These are phyloP conservation scores for Xestia ashworthii DNA, from an alignment of 2,888 invertebrate genomes.

Conservation along the genomic window DNA sequence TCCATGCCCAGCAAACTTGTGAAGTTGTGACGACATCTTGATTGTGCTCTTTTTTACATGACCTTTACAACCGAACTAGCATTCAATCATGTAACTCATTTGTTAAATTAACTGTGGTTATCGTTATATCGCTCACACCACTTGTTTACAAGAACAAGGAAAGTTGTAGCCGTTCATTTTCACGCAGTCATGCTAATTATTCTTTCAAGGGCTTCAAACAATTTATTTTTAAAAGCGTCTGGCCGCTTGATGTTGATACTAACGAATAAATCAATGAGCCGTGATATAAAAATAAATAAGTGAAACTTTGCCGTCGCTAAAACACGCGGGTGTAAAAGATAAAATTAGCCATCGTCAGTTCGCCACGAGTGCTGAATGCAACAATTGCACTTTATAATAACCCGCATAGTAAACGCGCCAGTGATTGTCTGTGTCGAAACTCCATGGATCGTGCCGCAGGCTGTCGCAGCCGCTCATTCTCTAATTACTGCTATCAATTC, in stretches of 20 bases:
- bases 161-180: conserved; percentile 56
- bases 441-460: conserved; percentile 69
- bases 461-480: conserved; percentile 79
- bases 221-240: conserved; percentile 33
- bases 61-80: conserved; percentile 49
- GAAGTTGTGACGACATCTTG: conserved; percentile 63
- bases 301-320: conserved; percentile 47
- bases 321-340: conserved; percentile 64
- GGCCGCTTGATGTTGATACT: conserved; percentile 26
- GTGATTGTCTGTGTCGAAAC: conserved; percentile 81
- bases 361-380: conserved; percentile 79
- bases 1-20: conserved; percentile 63
- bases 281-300: conserved; percentile 51
- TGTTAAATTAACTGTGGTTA: conserved; percentile 62
- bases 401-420: conserved; percentile 85
- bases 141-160: conserved; percentile 60
- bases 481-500: conserved; percentile 83
- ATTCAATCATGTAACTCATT: conserved; percentile 56
- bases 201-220: conserved; percentile 45
- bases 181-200: conserved; percentile 52
- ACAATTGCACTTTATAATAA: conserved; percentile 82
- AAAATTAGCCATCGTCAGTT: conserved; percentile 73
- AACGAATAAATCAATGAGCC: conserved; percentile 18
- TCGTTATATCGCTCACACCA: conserved; percentile 42
- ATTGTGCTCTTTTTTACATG: conserved; percentile 46